Base-by-base conservation (phyloP, 2,888 invertebrate species). In the Hermodice carunculata region DNA sequence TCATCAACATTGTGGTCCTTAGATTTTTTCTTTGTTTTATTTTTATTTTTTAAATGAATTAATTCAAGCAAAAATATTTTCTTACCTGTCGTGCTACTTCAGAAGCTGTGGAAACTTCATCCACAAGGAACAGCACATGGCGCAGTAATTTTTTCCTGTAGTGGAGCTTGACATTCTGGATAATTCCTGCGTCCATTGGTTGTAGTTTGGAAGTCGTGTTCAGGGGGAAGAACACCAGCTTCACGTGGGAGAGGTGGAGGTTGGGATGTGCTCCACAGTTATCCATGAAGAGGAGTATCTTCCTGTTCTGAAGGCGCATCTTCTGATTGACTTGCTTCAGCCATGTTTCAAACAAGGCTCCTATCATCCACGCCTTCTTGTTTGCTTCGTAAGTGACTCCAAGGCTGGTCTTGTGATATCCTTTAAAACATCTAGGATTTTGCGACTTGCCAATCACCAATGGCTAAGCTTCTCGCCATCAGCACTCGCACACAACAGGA, bases 351-450 rank as follows among this genome's bases (percentile, higher is more conserved):
- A 56, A 56, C 4, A 56, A 2, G 40, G 26, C 26, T 1, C 17
- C 22, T 8, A 26, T 56, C 56, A 56, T 56, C 56, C 56, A 56
- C 19, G 56, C 43, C n/a, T 24, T 42, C n/a, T 40, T 40, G 26
- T 56, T 40, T 6, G 17, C 24, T 28, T 11, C 3, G 17, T 42
- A 56, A 1, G 2, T 17, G 1, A 6, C 3, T 6, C 40, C 40
- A n/a, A 42, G 14, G 14, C 6, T 26, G 1, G 22, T n/a, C 6
- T 14, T 6, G 8, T 42, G 5, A n/a, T n/a, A n/a, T n/a, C n/a
- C n/a, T 6, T 42, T 22, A 29, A 40, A 56, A 40, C 56, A 56
- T 14, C 28, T 1, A 1, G 56, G 56, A 11, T 26, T 19, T n/a
- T 6, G 6, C 2, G 40, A 37, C 56, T 56, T 56, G 6, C 42